Conservation (phyloP, 1,140 invertebrate genomes). For the Adelges cooleyi region DNA sequence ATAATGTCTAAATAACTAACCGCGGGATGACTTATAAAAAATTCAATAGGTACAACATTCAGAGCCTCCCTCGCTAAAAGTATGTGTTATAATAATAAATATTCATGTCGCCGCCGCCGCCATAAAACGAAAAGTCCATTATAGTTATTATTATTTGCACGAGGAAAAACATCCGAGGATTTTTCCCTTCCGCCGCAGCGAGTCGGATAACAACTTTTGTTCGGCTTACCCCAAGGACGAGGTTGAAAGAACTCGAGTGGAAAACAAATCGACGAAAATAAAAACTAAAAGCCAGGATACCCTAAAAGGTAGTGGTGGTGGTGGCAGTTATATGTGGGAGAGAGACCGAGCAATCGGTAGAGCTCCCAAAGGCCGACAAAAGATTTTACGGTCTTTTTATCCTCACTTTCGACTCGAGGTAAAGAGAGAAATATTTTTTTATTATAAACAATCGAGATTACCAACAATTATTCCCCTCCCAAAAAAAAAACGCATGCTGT, state of each 20-base stretch:
- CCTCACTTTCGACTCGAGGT: not conserved
- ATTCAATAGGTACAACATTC: not conserved
- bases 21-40: no score
- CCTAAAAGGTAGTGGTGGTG: not conserved
- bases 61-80: not conserved
- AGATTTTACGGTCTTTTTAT: conserved; percentile 17
- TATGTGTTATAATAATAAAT: conserved; percentile 17
- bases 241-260: no score
- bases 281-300: conserved; percentile 16
- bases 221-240: no score
- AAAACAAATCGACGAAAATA: conserved; percentile 24
- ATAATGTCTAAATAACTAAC: no score
- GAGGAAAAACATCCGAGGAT: conserved; percentile 26
- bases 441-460: conserved; percentile 11
- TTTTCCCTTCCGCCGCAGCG: not conserved
- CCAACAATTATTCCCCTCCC: no score
- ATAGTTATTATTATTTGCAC: conserved; percentile 22
- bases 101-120: conserved; percentile 24
- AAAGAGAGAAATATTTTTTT: conserved; percentile 19
- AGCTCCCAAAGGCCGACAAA: not conserved
- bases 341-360: no score
- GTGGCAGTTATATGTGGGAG: no score
- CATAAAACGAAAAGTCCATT: conserved; percentile 24
- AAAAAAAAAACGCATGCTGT: no score
- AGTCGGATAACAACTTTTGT: no score